phyloP scores from a whole-genome alignment of 2,888 invertebrate genomes.

The Spilosoma lubricipeda region DNA sequence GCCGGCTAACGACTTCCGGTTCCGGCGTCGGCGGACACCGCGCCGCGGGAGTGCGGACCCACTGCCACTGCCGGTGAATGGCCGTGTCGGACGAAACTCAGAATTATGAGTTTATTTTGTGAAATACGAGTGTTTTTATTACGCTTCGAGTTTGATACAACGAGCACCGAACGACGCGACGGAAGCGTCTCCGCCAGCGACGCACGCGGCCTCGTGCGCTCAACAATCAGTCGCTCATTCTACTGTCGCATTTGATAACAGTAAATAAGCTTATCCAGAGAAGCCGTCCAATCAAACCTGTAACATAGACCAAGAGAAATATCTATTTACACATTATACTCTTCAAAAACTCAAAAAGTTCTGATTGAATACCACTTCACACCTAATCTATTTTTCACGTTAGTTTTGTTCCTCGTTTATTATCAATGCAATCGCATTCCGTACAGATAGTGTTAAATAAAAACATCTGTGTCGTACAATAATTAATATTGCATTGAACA shows the following conservation, averaged over 20 bases:
- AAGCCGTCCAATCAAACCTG: background rate
- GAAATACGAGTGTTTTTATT: slow-evolving; percentile 65
- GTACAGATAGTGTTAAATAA: background rate
- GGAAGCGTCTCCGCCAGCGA: slow-evolving; percentile 20
- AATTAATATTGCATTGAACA: background rate
- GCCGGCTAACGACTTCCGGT: slow-evolving; percentile 76
- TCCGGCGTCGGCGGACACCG: slow-evolving; percentile 65
- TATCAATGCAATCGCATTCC: background rate
- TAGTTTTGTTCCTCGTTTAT: background rate
- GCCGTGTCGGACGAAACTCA: slow-evolving; percentile 47
- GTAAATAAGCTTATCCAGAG: background rate
- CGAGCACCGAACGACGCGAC: slow-evolving; percentile 24
- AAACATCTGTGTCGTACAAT: background rate
- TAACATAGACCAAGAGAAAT: background rate
- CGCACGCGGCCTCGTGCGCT: background rate
- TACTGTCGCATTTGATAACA: background rate
- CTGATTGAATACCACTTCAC: background rate
- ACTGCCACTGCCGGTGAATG: slow-evolving; percentile 41
- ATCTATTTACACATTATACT: background rate
- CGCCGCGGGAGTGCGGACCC: slow-evolving; percentile 50
- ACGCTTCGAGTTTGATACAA: slow-evolving; percentile 51
- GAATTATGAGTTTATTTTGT: slow-evolving; percentile 60
- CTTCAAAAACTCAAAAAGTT: too few species aligned
- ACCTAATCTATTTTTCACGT: background rate
- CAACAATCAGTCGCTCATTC: background rate